Evolutionary conservation across 2,113 vertebrate genomes (phyloP), one percentile per base, ranked within the genome.

Genomic region (Artemisiospiza belli): DNA sequence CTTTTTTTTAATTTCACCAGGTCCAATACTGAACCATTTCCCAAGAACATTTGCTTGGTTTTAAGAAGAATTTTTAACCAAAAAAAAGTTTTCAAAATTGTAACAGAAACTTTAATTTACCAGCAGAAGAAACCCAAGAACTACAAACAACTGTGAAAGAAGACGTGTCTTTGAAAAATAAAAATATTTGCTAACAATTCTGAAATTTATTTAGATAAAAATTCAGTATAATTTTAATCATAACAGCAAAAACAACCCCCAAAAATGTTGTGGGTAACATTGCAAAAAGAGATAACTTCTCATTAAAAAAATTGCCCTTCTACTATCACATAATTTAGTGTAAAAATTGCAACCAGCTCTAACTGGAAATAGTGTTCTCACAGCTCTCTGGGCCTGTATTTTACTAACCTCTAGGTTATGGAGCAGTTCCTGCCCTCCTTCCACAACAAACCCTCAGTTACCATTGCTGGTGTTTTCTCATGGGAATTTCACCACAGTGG

Each of bases 181-280:
- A 83, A 93, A 92, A 22, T 74, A 86, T 61, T 74, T 73, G 39
- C 68, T 67, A 90, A 87, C 28, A 74, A 81, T 72, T 89, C 76
- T 59, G 49, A 95, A 94, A 93, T 75, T 55, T n/a, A 54, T 83
- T 88, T 83, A 86, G 80, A 87, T 86, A 95, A 93, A 93, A 93
- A 93, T 25, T 86, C 85, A 75, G 22, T 24, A 61, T 21, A 7
- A 31, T 89, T 94, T 86, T 58, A 77, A 87, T 75, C 43, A 57
- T 35, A 78, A 90, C 3, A 83, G 63, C 4, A 74, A 79, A 43
- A 52, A 72, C 35, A 27, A 14, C 2, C 5, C 28, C 11, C n/a
- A 7, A 54, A 91, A 52, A 41, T 10, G 7, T 12, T 88, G n/a
- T 37, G 78, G 76, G 18, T 41, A 88, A 72, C 27, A 83, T 5